Percentiles rank a stretch among this genome's conserved stretches.
Conservation (phyloP, 2,797 vertebrate genomes). For the Amniataba percoides region DNA sequence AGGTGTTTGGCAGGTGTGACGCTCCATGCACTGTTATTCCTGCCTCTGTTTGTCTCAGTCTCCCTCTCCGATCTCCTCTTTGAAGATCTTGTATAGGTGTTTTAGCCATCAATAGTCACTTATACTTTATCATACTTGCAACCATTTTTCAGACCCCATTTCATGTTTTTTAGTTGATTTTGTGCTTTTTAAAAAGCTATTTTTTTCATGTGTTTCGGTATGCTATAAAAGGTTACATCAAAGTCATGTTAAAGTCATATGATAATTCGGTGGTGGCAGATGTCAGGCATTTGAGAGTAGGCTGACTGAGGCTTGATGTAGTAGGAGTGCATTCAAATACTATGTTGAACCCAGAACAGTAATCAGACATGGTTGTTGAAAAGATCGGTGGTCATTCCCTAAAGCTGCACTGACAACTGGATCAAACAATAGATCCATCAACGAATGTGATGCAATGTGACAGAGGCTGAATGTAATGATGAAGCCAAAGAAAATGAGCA, state of each 20-base stretch:
- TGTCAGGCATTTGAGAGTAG: neutral
- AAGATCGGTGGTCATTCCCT: neutral
- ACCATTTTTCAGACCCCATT: neutral
- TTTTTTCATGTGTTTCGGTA: neutral
- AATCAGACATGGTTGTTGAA: neutral
- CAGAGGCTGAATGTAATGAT: no score
- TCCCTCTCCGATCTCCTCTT: neutral
- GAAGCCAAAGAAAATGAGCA: no score
- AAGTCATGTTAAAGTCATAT: neutral
- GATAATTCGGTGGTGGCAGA: neutral
- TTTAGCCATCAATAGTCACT: neutral
- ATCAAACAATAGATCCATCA: neutral
- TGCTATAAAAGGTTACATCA: neutral
- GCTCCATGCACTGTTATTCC: slow-evolving; percentile 5
- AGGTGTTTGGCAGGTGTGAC: slow-evolving; percentile 32
- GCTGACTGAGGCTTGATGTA: neutral
- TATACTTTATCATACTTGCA: neutral
- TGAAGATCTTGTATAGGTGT: neutral
- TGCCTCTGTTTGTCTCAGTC: slow-evolving; percentile 13
- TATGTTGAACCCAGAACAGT: neutral
- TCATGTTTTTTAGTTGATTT: neutral
- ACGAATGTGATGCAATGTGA: no score
- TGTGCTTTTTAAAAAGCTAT: neutral
- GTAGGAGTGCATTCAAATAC: neutral
- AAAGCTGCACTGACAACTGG: neutral